Percentiles rank a stretch among this genome's conserved stretches.
These are phyloP conservation scores for Patiria miniata DNA, from an alignment of 35 echinoderm and acorn worm genomes.

Conservation along the genomic window DNA sequence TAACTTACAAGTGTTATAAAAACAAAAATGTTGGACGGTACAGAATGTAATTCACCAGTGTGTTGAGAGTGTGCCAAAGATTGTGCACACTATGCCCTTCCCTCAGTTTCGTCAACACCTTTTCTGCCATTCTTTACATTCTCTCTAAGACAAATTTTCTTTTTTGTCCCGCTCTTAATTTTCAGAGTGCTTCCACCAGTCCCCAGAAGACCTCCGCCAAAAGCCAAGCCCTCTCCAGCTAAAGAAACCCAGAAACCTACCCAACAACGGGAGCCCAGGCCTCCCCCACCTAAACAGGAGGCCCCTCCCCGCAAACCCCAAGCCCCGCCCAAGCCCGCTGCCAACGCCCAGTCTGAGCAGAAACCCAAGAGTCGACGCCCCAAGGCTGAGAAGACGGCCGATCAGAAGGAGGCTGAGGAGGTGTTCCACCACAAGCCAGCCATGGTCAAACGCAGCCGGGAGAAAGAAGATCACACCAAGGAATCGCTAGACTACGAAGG, in stretches of 20 bases:
- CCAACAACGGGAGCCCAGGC: constrained; percentile 7
- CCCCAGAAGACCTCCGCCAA: neutral
- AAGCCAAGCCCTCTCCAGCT: neutral
- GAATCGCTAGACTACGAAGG: constrained; percentile 38
- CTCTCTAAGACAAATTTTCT: neutral
- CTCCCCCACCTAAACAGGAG: constrained; percentile 1
- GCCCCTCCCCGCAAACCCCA: neutral
- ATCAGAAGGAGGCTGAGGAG: constrained; percentile 80
- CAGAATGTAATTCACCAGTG: too few species aligned
- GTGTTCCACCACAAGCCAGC: constrained; percentile 81
- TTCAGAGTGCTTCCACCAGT: constrained; percentile 22
- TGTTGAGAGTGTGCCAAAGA: too few species aligned
- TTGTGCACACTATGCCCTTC: too few species aligned
- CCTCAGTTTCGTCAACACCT: neutral
- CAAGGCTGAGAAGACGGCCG: constrained; percentile 64
- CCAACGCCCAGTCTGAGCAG: constrained; percentile 27
- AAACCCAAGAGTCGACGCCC: constrained; percentile 52
- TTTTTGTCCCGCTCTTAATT: neutral
- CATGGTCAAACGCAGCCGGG: constrained; percentile 88
- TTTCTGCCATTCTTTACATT: too few species aligned
- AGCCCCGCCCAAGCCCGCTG: constrained; percentile 23
- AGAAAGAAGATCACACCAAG: constrained; percentile 58
- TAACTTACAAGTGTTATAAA: too few species aligned
- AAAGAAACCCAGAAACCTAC: neutral
- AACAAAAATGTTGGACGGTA: too few species aligned